Conservation (phyloP, 2,888 invertebrate species). For the Tachina lurida region DNA sequence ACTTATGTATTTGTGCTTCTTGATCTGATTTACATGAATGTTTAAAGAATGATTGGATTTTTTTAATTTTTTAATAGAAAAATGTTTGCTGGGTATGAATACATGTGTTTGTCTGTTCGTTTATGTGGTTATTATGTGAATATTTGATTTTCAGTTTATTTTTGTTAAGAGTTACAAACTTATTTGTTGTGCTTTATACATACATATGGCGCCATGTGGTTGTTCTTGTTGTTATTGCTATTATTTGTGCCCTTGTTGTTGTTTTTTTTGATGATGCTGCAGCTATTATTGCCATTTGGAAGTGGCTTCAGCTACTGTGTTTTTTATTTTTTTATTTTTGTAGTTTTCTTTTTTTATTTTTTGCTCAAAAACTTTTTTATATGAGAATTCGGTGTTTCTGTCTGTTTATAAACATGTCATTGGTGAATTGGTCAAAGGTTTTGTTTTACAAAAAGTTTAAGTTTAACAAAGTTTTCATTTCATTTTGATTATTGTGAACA, state of each 20-base stretch:
- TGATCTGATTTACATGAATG: too few species aligned
- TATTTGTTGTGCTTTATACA: constrained; percentile 57
- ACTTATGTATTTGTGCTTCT: too few species aligned
- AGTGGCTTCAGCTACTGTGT: constrained; percentile 42
- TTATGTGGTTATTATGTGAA: constrained; percentile 63
- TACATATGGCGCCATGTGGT: constrained; percentile 67
- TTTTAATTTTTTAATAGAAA: neutral
- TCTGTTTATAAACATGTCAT: constrained; percentile 68
- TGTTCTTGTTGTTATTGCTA: constrained; percentile 58
- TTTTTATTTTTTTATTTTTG: too few species aligned
- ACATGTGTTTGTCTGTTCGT: neutral
- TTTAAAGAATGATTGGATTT: neutral
- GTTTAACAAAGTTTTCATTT: constrained; percentile 63
- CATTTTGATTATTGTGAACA: constrained; percentile 65
- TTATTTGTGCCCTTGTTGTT: constrained; percentile 26
- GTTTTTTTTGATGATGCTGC: constrained; percentile 20
- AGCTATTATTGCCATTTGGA: constrained; percentile 30
- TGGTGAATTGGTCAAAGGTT: constrained; percentile 71
- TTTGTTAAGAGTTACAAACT: constrained; percentile 66
- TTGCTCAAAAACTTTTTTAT: constrained; percentile 39
- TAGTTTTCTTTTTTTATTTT: constrained; percentile 19
- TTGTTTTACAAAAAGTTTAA: constrained; percentile 54
- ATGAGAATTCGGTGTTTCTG: constrained; percentile 37
- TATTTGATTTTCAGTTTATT: constrained; percentile 67
- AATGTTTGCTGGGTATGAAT: constrained; percentile 17